phyloP scores from a whole-genome alignment of 2,797 vertebrate species.

The Decapterus maruadsi region DNA sequence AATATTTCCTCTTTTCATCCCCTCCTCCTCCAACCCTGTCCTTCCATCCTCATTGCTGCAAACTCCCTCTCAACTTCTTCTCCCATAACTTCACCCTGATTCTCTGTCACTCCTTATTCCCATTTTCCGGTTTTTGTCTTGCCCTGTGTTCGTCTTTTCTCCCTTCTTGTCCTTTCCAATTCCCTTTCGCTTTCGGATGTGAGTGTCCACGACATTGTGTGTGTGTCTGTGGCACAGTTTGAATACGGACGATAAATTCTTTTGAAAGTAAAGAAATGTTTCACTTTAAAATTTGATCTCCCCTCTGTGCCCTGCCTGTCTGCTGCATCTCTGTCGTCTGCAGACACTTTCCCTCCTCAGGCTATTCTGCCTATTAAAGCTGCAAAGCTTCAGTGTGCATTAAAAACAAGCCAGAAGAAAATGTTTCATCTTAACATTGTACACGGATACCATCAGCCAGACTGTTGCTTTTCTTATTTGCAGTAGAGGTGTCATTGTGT shows the following conservation, averaged over 20 bases:
- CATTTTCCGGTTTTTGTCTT: slow-evolving; percentile 32
- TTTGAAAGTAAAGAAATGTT: slow-evolving; percentile 43
- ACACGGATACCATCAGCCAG: neutral
- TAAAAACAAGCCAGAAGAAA: slow-evolving; percentile 10
- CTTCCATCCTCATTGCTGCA: slow-evolving; percentile 20
- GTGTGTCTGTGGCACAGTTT: slow-evolving; percentile 7
- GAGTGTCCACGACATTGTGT: neutral
- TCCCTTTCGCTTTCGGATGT: slow-evolving; percentile 18
- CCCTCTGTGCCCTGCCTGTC: neutral
- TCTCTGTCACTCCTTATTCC: slow-evolving; percentile 58
- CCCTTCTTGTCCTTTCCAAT: slow-evolving; percentile 45
- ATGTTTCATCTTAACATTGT: neutral
- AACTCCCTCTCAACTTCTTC: slow-evolving; percentile 38
- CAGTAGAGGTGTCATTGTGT: neutral
- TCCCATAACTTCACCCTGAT: slow-evolving; percentile 45
- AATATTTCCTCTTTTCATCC: neutral
- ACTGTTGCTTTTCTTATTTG: neutral
- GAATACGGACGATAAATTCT: slow-evolving; percentile 47
- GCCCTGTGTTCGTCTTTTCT: slow-evolving; percentile 39
- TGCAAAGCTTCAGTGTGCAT: neutral
- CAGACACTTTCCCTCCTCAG: slow-evolving; percentile 4
- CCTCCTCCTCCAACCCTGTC: slow-evolving; percentile 25
- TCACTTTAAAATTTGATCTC: slow-evolving; percentile 24
- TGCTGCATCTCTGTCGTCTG: neutral
- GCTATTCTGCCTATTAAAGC: neutral